Evolutionary conservation across 2,113 vertebrate species (phyloP), one percentile per base, ranked within the genome.

Genomic region (Pachyramphus minor): DNA sequence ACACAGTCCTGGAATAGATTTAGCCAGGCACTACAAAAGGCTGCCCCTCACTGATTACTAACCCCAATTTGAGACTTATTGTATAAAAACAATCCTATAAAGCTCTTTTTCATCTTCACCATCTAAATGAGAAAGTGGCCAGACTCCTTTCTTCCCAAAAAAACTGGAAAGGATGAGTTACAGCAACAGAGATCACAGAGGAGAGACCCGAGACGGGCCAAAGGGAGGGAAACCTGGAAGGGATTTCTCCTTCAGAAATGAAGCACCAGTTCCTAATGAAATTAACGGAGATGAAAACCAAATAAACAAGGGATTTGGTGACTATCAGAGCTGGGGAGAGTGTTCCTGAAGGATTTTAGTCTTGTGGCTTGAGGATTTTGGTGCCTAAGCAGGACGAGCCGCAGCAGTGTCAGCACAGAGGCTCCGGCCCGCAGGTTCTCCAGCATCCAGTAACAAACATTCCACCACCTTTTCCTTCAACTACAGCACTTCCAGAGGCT

Each of bases 201-300:
- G n/a, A 41, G 28, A 35, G 37, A 42, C 14, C 5, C 0, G 1
- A n/a, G 76, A n/a, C 0, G 2, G 6, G 87, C 4, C 59, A 18
- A 41, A 35, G 59, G 1, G 0, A 77, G 28, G 50, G 42, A 15
- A 71, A 67, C 33, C 39, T 37, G 71, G 66, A 24, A 28, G 53
- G 58, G 49, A 22, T 1, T 5, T 12, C 50, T 21, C 1, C 56
- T 11, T 5, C 31, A 28, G 69, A 19, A 42, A 33, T 1, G 7
- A 80, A 62, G 35, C 25, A 11, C 11, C 23, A 5, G 45, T 14
- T 14, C 45, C 45, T n/a, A 28, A 58, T 0, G 3, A 37, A 39
- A 25, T 10, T 8, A 47, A 16, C 6, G 18, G 8, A 31, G 12
- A 56, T 25, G 41, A 76, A 53, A 55, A 30, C 8, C 39, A 68